Evolutionary conservation across 2,797 vertebrate genomes (phyloP), one percentile per base, ranked within the genome.

Genomic region (Artibeus lituratus): DNA sequence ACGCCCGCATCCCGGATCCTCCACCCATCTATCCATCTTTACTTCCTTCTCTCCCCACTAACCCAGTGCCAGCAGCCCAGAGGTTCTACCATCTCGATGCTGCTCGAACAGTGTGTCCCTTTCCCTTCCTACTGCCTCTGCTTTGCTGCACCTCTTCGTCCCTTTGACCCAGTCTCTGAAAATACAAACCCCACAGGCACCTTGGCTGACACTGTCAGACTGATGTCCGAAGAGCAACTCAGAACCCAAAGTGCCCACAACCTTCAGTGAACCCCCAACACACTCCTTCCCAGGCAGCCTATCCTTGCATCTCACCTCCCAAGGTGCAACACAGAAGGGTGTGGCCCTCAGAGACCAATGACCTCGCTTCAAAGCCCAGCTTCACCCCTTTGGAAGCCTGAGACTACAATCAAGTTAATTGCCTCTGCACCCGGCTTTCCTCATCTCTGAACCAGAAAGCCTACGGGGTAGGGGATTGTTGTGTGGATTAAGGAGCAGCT

Each of bases 21-120:
- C 18, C 18, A 3, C 9, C 26, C 37, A 44, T 14, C 32, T 19
- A 0, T 7, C 32, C 19, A 0, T 5, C 49, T 0, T 5, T 44
- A 18, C 35, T 3, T 19, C 9, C 6, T 67, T 74, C 44, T 8
- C 32, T n/a, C 21, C 70, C 5, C 5, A 8, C 10, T 32, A 7
- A 7, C 4, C 22, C 12, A 3, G 5, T 0, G 10, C 1, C 10
- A 87, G 7, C 10, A 87, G 7, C 32, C 19, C 47, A 14, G 14
- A 35, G n/a, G 5, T 14, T 12, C 35, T 2, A 8, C 35, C 37
- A 82, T 51, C 55, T 10, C 2, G 19, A 10, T 5, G 16, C 10
- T 15, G 7, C 10, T 47, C 4, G 2, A 29, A 14, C 0, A 0
- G 26, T 8, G 10, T 15, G 15, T 70, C 47, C n/a, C 21, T 15